Base-by-base conservation (phyloP, 2,888 invertebrate species). In the Halictus quadricinctus region DNA sequence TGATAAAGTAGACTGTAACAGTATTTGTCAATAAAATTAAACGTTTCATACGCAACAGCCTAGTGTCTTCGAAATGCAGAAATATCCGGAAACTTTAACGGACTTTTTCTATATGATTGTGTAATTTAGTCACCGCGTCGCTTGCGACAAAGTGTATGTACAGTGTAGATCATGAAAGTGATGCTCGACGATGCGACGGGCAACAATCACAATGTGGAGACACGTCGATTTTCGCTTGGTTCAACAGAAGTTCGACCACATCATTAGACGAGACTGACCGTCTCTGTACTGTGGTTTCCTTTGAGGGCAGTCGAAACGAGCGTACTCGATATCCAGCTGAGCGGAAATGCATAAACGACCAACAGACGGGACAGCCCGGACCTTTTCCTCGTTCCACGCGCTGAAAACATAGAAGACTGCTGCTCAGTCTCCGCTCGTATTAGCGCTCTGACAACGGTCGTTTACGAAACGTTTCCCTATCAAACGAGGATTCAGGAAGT, bases 281-380 rank as follows among this genome's bases (percentile, higher is more conserved):
- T 90, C 89, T 92, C 83, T 88, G 84, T 88, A 85, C 86, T 93
- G 93, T 85, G 94, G 94, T 94, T 94, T 93, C 94, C 94, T 94
- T 94, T 94, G 94, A 93, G 81, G 29, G 83, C 80, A 81, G 81
- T 79, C 81, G 82, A 84, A 85, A 88, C 88, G 83, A 76, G 84
- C 80, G 80, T 79, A 73, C 84, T 78, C 87, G 82, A 85, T 92
- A 93, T 88, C 90, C 93, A 92, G 89, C 93, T 91, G 87, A 90
- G 92, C 92, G 94, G 93, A 94, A 94, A 93, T 92, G 91, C 93
- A 92, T 92, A 89, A 89, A 89, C 85, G 89, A 83, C 87, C 80
- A 90, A 88, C 84, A 86, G 87, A 81, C 88, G 81, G 76, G 75
- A 48, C 80, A 54, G 25, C n/a, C 12, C 66, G 75, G 69, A 72